Base-by-base conservation (phyloP, 2,888 invertebrate genomes). In the Epistrophe eligans region DNA sequence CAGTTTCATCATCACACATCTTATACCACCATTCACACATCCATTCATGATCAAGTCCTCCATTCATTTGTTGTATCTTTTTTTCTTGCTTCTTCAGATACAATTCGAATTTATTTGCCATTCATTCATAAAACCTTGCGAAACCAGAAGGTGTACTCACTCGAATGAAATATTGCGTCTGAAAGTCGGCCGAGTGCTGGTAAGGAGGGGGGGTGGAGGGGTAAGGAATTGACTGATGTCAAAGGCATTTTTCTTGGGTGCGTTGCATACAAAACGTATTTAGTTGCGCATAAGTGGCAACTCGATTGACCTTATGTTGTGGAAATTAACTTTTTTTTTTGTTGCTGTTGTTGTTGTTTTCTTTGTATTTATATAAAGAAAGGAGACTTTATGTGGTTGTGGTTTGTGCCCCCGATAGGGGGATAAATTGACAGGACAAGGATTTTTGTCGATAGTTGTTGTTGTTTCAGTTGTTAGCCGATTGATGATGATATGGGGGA, bases 61-160 rank as follows among this genome's bases (percentile, higher is more conserved):
- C 82, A 87, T 82, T 82, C 87, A 82, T 76, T 87, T 74, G 58
- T 28, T 76, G 50, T 32, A 38, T 67, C 17, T 55, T 15, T 77
- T 45, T 19, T 70, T 70, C 40, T 55, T 66, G 45, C 11, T 48
- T 45, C 48, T 48, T 62, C 17, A 24, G 13, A 32, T 85, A 79
- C 82, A 82, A 79, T 79, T 82, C 66, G 70, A 74, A 73, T 76
- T 79, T 79, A 79, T 84, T 77, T 70, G 24, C 70, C 66, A 84
- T 84, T 84, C 85, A 87, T 87, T 87, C 87, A 87, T 82, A 83
- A 87, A 87, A 87, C 82, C 87, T 87, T 87, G 87, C 87, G 71
- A 87, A 87, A 87, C 87, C 73, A 71, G 82, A 79, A 71, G 82
- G 82, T 81, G 66, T 72, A 72, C 24, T n/a, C n/a, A 13, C 28